A percentile compares a stretch with the other conserved stretches of the same genome.
These are phyloP conservation scores for Sciurus vulgaris DNA, from an alignment of 2,797 vertebrate genomes.

Conservation along the genomic window DNA sequence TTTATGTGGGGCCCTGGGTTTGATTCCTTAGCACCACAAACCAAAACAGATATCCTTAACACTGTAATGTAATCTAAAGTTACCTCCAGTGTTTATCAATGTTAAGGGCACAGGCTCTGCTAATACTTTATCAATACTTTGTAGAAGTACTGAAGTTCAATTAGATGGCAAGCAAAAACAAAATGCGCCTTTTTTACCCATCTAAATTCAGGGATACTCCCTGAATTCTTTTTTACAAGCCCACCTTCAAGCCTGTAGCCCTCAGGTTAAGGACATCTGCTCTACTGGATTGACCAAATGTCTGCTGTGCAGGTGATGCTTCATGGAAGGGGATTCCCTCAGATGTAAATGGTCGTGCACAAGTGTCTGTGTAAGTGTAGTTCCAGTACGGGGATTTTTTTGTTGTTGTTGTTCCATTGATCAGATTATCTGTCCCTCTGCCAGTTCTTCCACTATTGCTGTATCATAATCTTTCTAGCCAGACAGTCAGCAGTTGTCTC, in stretches of 20 bases:
- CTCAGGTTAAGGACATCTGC: neutral
- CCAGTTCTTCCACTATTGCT: rapidly evolving
- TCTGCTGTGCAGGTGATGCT: neutral
- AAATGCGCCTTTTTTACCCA: neutral
- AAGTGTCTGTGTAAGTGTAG: neutral
- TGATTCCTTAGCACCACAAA: no score
- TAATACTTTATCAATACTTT: neutral
- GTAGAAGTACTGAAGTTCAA: slow-evolving; percentile 6
- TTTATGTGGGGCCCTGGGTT: no score
- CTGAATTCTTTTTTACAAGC: neutral
- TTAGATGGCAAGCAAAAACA: neutral
- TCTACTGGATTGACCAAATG: neutral
- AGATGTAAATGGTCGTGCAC: neutral
- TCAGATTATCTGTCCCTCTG: neutral
- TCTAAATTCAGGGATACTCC: neutral
- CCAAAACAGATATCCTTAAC: no score
- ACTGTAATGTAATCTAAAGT: neutral
- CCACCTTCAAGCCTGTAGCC: no score
- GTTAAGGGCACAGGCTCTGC: neutral
- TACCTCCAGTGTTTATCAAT: neutral
- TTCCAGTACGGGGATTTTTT: neutral
- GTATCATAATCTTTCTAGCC: neutral
- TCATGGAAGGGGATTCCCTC: neutral
- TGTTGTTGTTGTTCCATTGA: neutral
- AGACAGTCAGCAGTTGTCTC: neutral